phyloP scores from a whole-genome alignment of 2,113 vertebrate genomes.

The Thamnophis sirtalis region DNA sequence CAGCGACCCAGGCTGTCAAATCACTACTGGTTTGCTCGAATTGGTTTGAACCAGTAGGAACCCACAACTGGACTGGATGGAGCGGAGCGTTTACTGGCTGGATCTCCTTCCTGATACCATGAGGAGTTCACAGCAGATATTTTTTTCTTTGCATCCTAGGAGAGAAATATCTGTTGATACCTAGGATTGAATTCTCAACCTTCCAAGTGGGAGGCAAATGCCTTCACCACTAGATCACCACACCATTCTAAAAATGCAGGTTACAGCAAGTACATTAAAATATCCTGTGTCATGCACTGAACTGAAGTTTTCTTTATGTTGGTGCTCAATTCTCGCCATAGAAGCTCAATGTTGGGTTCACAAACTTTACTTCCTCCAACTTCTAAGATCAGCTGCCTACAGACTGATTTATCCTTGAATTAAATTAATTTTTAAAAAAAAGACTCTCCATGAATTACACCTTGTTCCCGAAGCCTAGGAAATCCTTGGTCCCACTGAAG shows the following conservation, averaged over 20 bases:
- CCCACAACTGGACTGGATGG: background rate
- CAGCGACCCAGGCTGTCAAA: no score
- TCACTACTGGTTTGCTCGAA: no score
- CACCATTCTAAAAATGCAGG: background rate
- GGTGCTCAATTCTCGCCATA: background rate
- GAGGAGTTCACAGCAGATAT: background rate
- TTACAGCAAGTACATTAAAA: background rate
- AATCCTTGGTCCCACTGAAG: background rate
- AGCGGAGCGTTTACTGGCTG: background rate
- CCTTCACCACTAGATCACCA: background rate
- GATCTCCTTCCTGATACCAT: background rate
- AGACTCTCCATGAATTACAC: background rate
- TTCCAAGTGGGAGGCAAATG: background rate
- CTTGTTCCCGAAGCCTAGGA: background rate
- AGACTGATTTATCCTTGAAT: background rate
- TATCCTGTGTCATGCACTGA: background rate
- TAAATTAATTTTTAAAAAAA: background rate
- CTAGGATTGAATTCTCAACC: background rate
- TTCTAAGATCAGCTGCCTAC: background rate
- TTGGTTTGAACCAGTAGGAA: no score
- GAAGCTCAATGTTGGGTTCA: background rate
- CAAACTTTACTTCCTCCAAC: background rate
- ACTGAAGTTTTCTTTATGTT: background rate
- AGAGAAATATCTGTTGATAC: background rate
- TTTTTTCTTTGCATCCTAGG: background rate